phyloP scores from a whole-genome alignment of 2,797 vertebrate species.

The Xerus rutilus region DNA sequence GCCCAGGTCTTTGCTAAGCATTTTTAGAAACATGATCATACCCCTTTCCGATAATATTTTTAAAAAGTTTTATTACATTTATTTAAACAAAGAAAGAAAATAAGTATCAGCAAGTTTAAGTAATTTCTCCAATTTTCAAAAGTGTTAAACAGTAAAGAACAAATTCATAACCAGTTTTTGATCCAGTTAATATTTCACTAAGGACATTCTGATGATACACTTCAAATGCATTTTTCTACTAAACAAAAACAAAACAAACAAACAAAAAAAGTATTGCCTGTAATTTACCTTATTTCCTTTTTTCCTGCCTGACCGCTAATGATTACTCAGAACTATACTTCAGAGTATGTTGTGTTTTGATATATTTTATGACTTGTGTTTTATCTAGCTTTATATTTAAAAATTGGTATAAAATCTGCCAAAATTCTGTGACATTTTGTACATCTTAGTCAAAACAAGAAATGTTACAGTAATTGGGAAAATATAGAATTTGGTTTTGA shows the following conservation, averaged over 20 bases:
- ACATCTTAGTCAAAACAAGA: not conserved
- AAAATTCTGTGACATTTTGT: not conserved
- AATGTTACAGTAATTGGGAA: not conserved
- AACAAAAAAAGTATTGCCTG: not conserved
- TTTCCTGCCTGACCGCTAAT: not conserved
- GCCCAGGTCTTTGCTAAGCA: not conserved
- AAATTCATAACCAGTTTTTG: not conserved
- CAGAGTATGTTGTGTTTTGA: not conserved
- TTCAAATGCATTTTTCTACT: not conserved
- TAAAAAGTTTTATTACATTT: not conserved
- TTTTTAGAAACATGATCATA: conserved; percentile 44
- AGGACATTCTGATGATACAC: not conserved
- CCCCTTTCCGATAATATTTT: not conserved
- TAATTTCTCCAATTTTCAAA: not conserved
- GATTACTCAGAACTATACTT: not conserved
- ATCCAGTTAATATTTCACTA: not conserved
- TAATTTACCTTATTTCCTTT: not conserved
- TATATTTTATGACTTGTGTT: not conserved
- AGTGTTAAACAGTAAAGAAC: not conserved
- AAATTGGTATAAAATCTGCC: not conserved
- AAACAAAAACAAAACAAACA: not conserved
- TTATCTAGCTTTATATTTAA: not conserved
- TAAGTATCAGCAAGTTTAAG: not conserved
- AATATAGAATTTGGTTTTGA: not conserved
- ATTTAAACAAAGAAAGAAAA: conserved; percentile 38